phyloP scores from a whole-genome alignment of 2,797 vertebrate species.

The Garrulus glandarius region DNA sequence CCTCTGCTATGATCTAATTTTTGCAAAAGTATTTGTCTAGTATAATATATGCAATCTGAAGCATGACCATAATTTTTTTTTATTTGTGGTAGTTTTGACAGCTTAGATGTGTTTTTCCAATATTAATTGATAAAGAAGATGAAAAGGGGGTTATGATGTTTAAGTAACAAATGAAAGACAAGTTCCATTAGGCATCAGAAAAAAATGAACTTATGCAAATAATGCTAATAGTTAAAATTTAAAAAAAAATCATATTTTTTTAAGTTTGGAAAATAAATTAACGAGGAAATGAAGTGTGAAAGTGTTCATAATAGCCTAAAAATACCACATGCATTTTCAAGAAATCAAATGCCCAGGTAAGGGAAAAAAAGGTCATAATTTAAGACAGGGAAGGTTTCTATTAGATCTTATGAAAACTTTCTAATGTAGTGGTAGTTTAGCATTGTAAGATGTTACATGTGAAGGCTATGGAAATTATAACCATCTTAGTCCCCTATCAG shows the following conservation, averaged over 20 bases:
- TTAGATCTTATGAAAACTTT: not conserved
- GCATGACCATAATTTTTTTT: not conserved
- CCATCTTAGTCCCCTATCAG: rapidly evolving
- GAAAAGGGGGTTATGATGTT: not conserved
- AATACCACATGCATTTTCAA: not conserved
- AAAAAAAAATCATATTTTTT: not conserved
- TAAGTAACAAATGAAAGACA: not conserved
- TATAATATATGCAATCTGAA: not conserved
- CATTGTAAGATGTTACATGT: not conserved
- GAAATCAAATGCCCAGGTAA: not conserved
- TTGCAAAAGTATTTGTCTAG: not conserved
- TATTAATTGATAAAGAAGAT: not conserved
- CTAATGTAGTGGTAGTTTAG: not conserved
- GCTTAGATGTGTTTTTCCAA: not conserved
- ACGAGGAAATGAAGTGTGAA: not conserved
- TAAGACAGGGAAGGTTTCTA: not conserved
- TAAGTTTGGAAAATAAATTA: not conserved
- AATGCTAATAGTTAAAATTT: not conserved
- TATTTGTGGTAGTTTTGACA: not conserved
- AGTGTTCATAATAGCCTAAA: not conserved
- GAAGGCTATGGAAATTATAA: not conserved
- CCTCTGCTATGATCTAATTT: not conserved
- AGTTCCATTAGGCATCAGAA: not conserved
- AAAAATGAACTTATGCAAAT: not conserved
- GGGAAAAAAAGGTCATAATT: not conserved